Percentiles rank a stretch among this genome's conserved stretches.
Conservation (phyloP, 2,113 vertebrate genomes). For the Anolis carolinensis region DNA sequence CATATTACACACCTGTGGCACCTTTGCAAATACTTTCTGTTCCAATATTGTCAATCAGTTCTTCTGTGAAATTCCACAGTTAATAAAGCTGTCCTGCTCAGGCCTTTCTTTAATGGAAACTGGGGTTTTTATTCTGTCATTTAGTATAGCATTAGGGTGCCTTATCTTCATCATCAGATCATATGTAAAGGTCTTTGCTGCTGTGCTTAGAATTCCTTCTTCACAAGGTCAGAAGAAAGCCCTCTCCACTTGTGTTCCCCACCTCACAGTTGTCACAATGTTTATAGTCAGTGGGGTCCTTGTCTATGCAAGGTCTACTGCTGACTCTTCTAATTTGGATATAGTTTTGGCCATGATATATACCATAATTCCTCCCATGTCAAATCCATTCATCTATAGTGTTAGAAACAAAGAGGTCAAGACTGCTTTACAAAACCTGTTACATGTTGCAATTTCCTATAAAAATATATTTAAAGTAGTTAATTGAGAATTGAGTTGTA, state of each 20-base stretch:
- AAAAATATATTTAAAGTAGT: neutral
- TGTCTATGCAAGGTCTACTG: neutral
- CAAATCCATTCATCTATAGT: constrained; percentile 2
- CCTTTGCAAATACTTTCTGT: constrained; percentile 1
- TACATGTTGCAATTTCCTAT: neutral
- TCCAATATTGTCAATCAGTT: neutral
- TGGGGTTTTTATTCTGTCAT: neutral
- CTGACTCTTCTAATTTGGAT: neutral
- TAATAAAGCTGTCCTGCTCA: constrained; percentile 3
- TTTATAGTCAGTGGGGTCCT: neutral
- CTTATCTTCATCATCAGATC: neutral
- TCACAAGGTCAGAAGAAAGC: neutral
- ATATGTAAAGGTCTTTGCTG: neutral
- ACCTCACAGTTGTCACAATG: neutral
- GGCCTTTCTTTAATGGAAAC: neutral
- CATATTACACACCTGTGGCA: neutral
- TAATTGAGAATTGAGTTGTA: too few relatives aligned
- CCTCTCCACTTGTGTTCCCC: neutral
- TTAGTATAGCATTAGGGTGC: neutral
- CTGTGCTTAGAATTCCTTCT: neutral
- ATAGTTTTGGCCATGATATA: neutral
- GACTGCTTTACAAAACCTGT: neutral
- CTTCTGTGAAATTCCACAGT: constrained; percentile 12
- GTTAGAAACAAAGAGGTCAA: constrained; percentile 12
- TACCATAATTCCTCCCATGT: neutral